Conservation (phyloP, 92 coral and sea anemone genomes). For the Phenganax subtilis region DNA sequence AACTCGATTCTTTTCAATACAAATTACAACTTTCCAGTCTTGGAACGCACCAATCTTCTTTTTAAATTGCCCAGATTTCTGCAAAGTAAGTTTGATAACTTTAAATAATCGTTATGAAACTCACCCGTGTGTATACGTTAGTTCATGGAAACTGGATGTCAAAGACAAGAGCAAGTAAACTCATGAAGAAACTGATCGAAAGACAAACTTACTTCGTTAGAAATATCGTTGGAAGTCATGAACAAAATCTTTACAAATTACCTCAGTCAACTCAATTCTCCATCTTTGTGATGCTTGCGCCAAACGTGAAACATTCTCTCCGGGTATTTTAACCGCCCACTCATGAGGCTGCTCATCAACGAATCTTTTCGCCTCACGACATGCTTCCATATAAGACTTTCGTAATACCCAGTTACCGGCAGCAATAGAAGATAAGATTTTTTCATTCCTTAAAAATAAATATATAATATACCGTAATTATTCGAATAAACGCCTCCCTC, state of each 20-base stretch:
- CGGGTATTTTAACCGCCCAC: slow-evolving; percentile 81
- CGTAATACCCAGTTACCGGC: slow-evolving; percentile 98
- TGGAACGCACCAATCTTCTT: slow-evolving; percentile 65
- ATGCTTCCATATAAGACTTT: slow-evolving; percentile 89
- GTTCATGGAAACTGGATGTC: too few species aligned
- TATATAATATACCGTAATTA: neutral
- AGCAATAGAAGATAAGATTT: slow-evolving; percentile 85
- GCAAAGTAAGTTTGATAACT: neutral
- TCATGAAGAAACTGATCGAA: too few species aligned
- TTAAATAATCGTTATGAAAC: neutral
- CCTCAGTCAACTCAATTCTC: slow-evolving; percentile 66
- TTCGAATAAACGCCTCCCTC: neutral
- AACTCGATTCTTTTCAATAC: slow-evolving; percentile 72
- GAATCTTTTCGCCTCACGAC: slow-evolving; percentile 77
- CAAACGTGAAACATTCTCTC: slow-evolving; percentile 68
- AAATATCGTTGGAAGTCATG: too few species aligned
- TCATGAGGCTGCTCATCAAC: slow-evolving; percentile 81
- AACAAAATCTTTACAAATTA: slow-evolving; percentile 47
- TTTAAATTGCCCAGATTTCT: slow-evolving; percentile 26
- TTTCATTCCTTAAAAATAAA: slow-evolving; percentile 64
- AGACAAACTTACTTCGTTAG: too few species aligned
- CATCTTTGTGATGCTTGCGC: slow-evolving; percentile 77
- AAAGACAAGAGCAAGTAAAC: too few species aligned
- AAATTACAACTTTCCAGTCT: slow-evolving; percentile 83
- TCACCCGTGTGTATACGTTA: too few species aligned